Evolutionary conservation across 2,113 vertebrate genomes (phyloP), one percentile per base, ranked within the genome.

Genomic region (Amia ocellicauda): DNA sequence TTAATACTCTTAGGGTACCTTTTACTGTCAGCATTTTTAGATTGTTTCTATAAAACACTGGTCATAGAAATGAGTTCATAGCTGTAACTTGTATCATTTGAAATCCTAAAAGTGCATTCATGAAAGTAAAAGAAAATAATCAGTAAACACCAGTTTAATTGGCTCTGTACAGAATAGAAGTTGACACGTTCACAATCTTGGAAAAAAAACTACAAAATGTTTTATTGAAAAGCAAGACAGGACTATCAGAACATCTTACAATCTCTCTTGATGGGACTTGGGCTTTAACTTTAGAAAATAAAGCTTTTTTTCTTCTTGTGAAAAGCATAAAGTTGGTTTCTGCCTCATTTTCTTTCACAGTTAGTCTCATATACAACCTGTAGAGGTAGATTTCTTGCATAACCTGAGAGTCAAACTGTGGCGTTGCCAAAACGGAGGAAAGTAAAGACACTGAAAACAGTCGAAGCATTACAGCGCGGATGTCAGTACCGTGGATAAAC

Each of bases 381-480:
- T 89, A 92, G 94, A 97, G 94, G 95, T 98, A 96, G 94, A 94
- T 94, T 90, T 90, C 88, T 89, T 80, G 90, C 85, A 80, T 93
- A 91, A 94, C 93, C 94, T 94, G 93, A 95, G 93, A 91, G 85
- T 88, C 86, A 85, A 84, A 91, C 86, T 81, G 83, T 88, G 89
- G 87, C 82, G 45, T 69, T 45, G 57, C 64, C 62, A 74, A 77
- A 68, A 52, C 72, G 41, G 24, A 8, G 19, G 40, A 17, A 43
- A 16, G 19, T 59, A 31, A 10, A 45, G 31, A n/a, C 10, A 54
- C 22, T 4, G 24, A 54, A 54, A 54, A 27, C 17, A 42, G 41
- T 4, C 5, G 40, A n/a, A 52, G 4, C 17, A n/a, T 31, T 1
- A 11, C 31, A 29, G 51, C 47, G 17, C 36, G 19, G 26, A 58